Evolutionary conservation across 1,140 invertebrate species (phyloP).

Genomic region (Aphelenchoides fujianensis): DNA sequence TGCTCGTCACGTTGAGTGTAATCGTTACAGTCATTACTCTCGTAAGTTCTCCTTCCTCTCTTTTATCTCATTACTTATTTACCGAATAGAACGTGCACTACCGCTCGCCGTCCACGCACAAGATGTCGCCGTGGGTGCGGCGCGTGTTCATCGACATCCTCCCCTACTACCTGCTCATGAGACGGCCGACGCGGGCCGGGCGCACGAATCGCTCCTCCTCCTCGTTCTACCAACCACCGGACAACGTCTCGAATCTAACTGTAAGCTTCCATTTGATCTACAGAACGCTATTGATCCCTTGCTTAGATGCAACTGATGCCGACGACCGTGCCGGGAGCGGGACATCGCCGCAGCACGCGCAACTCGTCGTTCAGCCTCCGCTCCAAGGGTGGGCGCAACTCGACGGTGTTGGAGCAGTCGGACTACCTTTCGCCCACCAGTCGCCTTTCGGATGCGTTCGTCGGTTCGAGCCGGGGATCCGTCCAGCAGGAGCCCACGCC

Average conservation of each 20-base stretch:
- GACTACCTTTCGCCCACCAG: slow-evolving; percentile 4
- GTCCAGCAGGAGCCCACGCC: slow-evolving; percentile 55
- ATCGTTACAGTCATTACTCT: slow-evolving; percentile 95
- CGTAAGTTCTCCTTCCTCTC: no score
- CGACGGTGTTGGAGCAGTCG: neutral
- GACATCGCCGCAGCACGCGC: slow-evolving; percentile 16
- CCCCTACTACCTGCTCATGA: slow-evolving; percentile 69
- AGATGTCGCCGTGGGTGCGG: slow-evolving; percentile 84
- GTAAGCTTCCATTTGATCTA: slow-evolving; percentile 17
- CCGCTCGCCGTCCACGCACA: slow-evolving; percentile 89
- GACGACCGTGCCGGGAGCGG: neutral
- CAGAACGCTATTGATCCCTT: neutral
- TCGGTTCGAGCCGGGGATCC: slow-evolving; percentile 27
- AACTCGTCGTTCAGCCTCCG: slow-evolving; percentile 19
- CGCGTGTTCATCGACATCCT: slow-evolving; percentile 82
- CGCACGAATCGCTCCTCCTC: neutral
- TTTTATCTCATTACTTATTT: no score
- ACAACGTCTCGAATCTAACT: slow-evolving; percentile 10
- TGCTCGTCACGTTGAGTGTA: slow-evolving; percentile 94
- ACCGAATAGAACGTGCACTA: slow-evolving; percentile 93
- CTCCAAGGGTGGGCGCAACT: slow-evolving; percentile 20
- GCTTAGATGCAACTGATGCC: slow-evolving; percentile 35
- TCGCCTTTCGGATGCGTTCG: neutral
- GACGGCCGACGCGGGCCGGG: slow-evolving; percentile 18
- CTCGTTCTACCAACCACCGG: neutral